Base-by-base conservation (phyloP, 2,888 invertebrate genomes). In the Antheraea assamensis region DNA sequence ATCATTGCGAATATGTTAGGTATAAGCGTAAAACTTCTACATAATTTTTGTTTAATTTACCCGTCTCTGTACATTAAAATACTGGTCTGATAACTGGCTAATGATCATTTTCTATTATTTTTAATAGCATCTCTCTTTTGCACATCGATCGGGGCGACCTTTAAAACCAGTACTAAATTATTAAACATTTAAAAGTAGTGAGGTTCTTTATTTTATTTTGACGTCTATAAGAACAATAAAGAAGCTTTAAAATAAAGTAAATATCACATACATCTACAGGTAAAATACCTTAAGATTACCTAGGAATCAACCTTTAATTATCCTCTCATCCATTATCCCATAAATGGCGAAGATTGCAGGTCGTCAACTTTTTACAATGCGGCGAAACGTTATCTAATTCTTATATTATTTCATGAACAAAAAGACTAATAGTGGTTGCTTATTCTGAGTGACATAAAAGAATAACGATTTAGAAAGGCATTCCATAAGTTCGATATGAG, bases 311-410 rank as follows among this genome's bases (percentile, higher is more conserved):
- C 2, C n/a, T 8, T 31, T n/a, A n/a, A 35, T 8, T 21, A 68
- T 35, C n/a, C n/a, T 35, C 68, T 47, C 24, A 35, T 68, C 35
- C n/a, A 68, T 35, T 68, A 68, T 68, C n/a, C 68, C 68, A 68
- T 68, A 68, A 35, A 68, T n/a, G 68, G 68, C 17, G 35, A 35
- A 21, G 68, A 68, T 35, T 35, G 13, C n/a, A 21, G 21, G 35
- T 24, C 35, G 35, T 68, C 68, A 68, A 68, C 21, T 2, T 68
- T 35, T 68, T 31, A 31, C 66, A 66, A 66, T 66, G 30, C 31
- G 21, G 19, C 30, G 17, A 66, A 30, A 27, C 61, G 30, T 64
- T 30, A 30, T 64, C 27, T 61, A 27, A 61, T 61, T 61, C 61
- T 61, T 61, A 15, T 61, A 61, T 30, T 30, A 64, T 64, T 64